Evolutionary conservation across 2,888 invertebrate genomes (phyloP).

Genomic region (Heteromyza rotundicornis): DNA sequence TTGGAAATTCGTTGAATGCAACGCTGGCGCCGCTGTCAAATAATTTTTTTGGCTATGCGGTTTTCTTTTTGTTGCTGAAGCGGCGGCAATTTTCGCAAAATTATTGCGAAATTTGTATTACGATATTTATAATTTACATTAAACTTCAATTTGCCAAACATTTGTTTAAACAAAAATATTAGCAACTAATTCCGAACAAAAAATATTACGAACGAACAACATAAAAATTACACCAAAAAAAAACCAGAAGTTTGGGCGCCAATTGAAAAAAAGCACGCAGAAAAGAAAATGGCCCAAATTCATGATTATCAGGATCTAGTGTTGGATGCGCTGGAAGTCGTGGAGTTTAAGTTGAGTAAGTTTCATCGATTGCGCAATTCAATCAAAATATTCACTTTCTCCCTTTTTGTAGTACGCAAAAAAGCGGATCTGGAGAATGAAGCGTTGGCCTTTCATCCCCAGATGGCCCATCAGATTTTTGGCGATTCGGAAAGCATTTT

Average conservation of each 20-base stretch:
- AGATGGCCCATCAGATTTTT: constrained; percentile 93
- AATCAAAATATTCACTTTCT: neutral
- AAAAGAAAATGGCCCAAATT: constrained; percentile 48
- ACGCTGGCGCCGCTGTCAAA: too few relatives aligned
- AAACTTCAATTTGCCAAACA: too few relatives aligned
- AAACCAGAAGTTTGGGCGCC: constrained; percentile 43
- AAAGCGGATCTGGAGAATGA: constrained; percentile 73
- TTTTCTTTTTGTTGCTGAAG: too few relatives aligned
- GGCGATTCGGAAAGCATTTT: constrained; percentile 92
- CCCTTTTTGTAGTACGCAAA: constrained; percentile 65
- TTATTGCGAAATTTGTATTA: too few relatives aligned
- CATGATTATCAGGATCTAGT: constrained; percentile 56
- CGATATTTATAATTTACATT: too few relatives aligned
- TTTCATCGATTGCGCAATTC: neutral
- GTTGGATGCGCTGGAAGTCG: constrained; percentile 54
- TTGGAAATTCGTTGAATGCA: too few relatives aligned
- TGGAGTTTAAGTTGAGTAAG: constrained; percentile 61
- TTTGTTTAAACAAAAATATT: too few relatives aligned
- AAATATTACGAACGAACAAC: too few relatives aligned
- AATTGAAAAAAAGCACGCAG: constrained; percentile 29
- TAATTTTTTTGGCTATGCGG: too few relatives aligned
- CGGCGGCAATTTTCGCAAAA: too few relatives aligned
- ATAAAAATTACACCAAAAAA: too few relatives aligned
- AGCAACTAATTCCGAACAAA: too few relatives aligned
- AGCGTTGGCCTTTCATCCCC: constrained; percentile 73